phyloP scores from a whole-genome alignment of 2,797 vertebrate species.

The Decapterus maruadsi region DNA sequence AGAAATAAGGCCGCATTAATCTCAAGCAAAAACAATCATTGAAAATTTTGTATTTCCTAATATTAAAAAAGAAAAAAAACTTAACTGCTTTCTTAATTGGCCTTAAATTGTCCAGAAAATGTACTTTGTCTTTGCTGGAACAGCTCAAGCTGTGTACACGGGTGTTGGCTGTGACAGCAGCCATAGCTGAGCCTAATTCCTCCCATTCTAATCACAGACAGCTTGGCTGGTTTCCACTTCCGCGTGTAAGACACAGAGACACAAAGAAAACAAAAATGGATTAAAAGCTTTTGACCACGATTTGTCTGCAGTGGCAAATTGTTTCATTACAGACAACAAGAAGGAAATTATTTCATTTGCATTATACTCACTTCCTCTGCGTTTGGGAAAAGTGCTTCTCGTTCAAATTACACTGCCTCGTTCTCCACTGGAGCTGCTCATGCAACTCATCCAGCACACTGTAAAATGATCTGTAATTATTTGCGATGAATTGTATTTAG shows the following conservation, averaged over 20 bases:
- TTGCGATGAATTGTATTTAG: neutral
- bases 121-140: neutral
- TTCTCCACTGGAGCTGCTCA: neutral
- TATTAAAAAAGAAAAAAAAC: neutral
- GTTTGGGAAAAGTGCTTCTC: neutral
- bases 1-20: neutral
- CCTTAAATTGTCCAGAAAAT: neutral
- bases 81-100: neutral
- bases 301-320: conserved; percentile 7
- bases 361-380: neutral
- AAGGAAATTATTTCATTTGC: conserved; percentile 7
- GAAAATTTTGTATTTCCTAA: neutral
- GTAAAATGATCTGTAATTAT: neutral
- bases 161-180: neutral
- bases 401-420: neutral
- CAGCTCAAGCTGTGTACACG: neutral
- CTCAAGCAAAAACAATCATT: conserved; percentile 3
- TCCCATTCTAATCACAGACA: conserved; percentile 11
- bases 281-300: conserved; percentile 12
- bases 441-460: neutral
- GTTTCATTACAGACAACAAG: conserved; percentile 10
- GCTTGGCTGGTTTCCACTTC: neutral
- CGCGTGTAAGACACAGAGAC: conserved; percentile 4
- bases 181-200: neutral
- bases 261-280: conserved; percentile 13